Evolutionary conservation across 2,888 invertebrate species (phyloP).

Genomic region (Cyclophora punctaria): DNA sequence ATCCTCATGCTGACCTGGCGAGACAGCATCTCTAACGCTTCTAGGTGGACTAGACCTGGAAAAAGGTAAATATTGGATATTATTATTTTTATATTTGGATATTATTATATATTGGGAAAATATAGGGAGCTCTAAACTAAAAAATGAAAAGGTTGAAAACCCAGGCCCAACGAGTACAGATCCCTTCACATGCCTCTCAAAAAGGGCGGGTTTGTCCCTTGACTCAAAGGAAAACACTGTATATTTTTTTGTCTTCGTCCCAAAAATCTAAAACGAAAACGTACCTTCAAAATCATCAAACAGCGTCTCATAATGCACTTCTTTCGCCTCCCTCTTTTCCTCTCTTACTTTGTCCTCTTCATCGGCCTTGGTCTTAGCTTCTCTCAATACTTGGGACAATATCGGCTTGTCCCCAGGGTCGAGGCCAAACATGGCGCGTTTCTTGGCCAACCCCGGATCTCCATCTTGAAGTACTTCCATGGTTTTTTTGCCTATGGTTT

Average conservation of each 20-base stretch:
- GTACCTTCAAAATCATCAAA: conserved; percentile 91
- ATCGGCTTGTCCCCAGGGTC: conserved; percentile 76
- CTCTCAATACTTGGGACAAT: conserved; percentile 77
- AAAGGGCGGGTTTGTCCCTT: too few species aligned
- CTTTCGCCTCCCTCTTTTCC: conserved; percentile 64
- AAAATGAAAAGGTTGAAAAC: too few species aligned
- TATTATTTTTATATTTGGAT: too few species aligned
- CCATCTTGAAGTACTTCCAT: conserved; percentile 95
- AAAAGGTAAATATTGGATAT: too few species aligned
- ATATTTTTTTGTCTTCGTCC: too few species aligned
- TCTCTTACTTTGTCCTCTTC: conserved; percentile 69
- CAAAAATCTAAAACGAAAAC: background rate
- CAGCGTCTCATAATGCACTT: conserved; percentile 82
- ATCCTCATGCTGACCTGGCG: conserved; percentile 85
- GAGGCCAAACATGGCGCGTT: conserved; percentile 79
- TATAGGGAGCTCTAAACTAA: too few species aligned
- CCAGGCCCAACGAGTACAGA: too few species aligned
- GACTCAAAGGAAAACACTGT: too few species aligned
- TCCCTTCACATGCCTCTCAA: too few species aligned
- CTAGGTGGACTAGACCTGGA: conserved; percentile 86
- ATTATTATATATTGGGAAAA: too few species aligned
- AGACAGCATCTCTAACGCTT: conserved; percentile 93
- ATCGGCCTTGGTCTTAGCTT: conserved; percentile 83
- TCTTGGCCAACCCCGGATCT: conserved; percentile 90
- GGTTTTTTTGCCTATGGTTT: conserved; percentile 95